These are phyloP conservation scores for Masnerella sp. DNA, from an alignment of 2,888 invertebrate genomes.

Conservation along the genomic window DNA sequence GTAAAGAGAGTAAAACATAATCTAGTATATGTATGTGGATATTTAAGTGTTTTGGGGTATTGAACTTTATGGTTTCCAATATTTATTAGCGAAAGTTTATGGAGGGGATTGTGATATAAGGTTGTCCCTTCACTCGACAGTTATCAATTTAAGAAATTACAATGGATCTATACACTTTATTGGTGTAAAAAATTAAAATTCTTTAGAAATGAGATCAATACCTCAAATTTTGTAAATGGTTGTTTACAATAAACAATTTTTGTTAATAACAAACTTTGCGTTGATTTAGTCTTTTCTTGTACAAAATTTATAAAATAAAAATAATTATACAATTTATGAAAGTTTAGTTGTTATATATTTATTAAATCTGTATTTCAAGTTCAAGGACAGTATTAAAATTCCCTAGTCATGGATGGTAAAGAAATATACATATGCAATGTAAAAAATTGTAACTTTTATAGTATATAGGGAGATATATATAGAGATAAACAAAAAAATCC, in stretches of 20 bases:
- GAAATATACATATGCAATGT: too few relatives aligned
- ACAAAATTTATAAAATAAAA: not conserved
- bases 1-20: too few relatives aligned
- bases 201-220: slow-evolving; percentile 12
- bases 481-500: too few relatives aligned
- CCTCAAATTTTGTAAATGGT: slow-evolving; percentile 42
- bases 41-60: slow-evolving; percentile 29
- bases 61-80: slow-evolving; percentile 8
- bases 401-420: too few relatives aligned
- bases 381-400: too few relatives aligned
- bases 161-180: not conserved
- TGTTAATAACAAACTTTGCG: slow-evolving; percentile 11
- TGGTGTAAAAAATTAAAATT: not conserved
- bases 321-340: too few relatives aligned
- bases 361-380: too few relatives aligned
- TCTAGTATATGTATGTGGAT: too few relatives aligned
- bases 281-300: not conserved
- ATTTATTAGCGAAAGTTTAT: too few relatives aligned
- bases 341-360: too few relatives aligned
- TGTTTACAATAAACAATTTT: slow-evolving; percentile 42
- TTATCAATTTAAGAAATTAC: not conserved
- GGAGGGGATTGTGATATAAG: slow-evolving; percentile 17
- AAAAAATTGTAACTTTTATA: too few relatives aligned
- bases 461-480: too few relatives aligned
- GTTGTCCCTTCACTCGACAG: not conserved